Percentiles rank a stretch among this genome's conserved stretches.
Conservation (phyloP, 2,113 vertebrate genomes). For the Haliaeetus leucogaster region DNA sequence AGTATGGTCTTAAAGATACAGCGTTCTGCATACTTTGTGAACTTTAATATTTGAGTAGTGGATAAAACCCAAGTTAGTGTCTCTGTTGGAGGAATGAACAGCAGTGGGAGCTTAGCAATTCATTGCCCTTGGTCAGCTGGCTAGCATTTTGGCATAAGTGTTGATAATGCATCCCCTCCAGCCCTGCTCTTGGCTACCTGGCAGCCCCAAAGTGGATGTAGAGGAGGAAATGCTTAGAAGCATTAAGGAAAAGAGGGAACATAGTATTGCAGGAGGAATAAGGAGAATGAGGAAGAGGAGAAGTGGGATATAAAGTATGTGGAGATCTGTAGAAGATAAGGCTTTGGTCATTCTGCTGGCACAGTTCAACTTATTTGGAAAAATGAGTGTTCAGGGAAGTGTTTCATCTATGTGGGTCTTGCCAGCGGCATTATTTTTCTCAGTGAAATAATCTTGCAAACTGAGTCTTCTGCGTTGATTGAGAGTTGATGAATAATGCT, state of each 20-base stretch:
- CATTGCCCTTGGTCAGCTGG: not conserved
- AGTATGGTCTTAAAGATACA: not conserved
- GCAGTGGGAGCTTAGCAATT: not conserved
- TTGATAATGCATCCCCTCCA: not conserved
- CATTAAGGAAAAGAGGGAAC: not conserved
- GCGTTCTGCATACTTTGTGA: not conserved
- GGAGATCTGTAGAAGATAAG: not conserved
- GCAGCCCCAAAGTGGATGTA: not conserved
- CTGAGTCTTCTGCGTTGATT: not conserved
- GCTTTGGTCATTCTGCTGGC: not conserved
- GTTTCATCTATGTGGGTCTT: not conserved
- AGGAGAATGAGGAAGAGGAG: not conserved
- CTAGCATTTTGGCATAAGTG: not conserved
- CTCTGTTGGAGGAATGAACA: not conserved
- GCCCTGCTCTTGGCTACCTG: not conserved
- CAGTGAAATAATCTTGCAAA: not conserved
- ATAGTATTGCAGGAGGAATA: not conserved
- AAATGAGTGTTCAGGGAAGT: not conserved
- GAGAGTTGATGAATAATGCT: not conserved
- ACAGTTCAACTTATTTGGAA: not conserved
- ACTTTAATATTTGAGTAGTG: not conserved
- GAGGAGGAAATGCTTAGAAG: not conserved
- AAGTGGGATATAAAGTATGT: not conserved
- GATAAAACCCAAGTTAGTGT: not conserved
- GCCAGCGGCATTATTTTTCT: not conserved